Base-by-base conservation (phyloP, 2,113 vertebrate species). In the Sprattus sprattus region DNA sequence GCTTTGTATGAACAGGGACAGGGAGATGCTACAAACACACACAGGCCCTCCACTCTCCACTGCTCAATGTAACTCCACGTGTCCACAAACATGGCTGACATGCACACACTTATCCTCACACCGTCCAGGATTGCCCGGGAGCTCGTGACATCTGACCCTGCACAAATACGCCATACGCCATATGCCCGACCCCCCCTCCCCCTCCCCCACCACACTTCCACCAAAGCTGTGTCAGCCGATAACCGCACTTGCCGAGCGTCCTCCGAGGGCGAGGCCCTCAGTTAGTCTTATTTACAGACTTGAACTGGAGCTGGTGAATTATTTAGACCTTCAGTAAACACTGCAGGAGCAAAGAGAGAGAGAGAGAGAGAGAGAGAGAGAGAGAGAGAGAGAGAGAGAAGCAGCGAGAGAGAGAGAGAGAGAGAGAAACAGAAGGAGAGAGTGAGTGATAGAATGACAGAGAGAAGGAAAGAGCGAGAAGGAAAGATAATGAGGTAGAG, bases 231-330 rank as follows among this genome's bases (percentile, higher is more conserved):
- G 71, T 39, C 71, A 78, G 44, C 25, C 8, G 32, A 16, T 39
- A 32, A 78, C 28, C 25, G 15, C 39, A 2, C 39, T 39, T 39
- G 39, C 39, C 18, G 4, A 18, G 4, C 18, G 18, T 18, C 54
- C 54, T 16, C 18, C 67, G 9, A 6, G 4, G 57, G 4, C 60
- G 2, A 6, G 20, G 2, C 60, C 6, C 71, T 90, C 87, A 88
- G 92, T 91, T 91, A 90, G 89, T 91, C 90, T 93, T 94, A 92
- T 94, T 94, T 94, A 94, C 93, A 94, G 87, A 87, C 87, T 88
- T 84, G 87, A 88, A 88, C 89, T 91, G 88, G 80, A 89, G 82
- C 88, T 20, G 18, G 57, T 94, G 85, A 93, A 94, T 93, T 92
- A 94, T 94, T 94, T 88, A 94, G 88, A 83, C 91, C 89, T 71